Evolutionary conservation across 92 coral and sea anemone species (phyloP).

Genomic region (Anthopleura xanthogrammica): DNA sequence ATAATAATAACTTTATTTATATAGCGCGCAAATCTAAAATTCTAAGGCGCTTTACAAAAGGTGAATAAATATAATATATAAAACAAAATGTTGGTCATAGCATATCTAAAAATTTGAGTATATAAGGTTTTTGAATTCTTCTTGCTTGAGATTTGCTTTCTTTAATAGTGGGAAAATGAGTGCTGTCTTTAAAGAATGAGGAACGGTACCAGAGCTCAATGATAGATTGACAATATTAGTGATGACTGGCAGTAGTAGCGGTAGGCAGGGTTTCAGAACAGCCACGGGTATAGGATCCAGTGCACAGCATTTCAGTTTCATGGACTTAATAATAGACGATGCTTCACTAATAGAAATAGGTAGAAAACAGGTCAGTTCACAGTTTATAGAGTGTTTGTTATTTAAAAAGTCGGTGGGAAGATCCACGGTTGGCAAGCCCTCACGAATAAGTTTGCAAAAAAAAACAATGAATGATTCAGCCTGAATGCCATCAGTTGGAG

Average conservation of each 20-base stretch:
- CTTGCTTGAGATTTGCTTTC: constrained; percentile 27
- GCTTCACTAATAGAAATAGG: constrained; percentile 13
- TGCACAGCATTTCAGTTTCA: constrained; percentile 26
- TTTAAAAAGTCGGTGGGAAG: not conserved
- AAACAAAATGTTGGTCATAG: no score
- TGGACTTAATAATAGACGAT: not conserved
- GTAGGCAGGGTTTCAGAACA: constrained; percentile 12
- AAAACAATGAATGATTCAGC: constrained; percentile 2
- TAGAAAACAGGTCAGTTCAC: constrained; percentile 22
- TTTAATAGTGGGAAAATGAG: constrained; percentile 21
- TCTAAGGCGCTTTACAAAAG: no score
- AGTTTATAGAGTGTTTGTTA: not conserved
- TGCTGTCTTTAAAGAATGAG: constrained; percentile 22
- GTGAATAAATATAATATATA: no score
- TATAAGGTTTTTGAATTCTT: constrained; percentile 16
- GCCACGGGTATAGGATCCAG: constrained; percentile 37
- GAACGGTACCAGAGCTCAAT: constrained; percentile 20
- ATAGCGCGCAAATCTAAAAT: no score
- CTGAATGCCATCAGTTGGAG: not conserved
- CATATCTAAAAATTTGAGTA: no score
- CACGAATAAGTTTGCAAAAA: constrained; percentile 17
- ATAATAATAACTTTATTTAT: no score
- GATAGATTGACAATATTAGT: constrained; percentile 32
- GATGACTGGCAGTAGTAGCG: constrained; percentile 21
- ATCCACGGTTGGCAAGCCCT: constrained; percentile 17